Evolutionary conservation across 2,888 invertebrate species (phyloP), one percentile per base, ranked within the genome.

Genomic region (Eilema griseolum): DNA sequence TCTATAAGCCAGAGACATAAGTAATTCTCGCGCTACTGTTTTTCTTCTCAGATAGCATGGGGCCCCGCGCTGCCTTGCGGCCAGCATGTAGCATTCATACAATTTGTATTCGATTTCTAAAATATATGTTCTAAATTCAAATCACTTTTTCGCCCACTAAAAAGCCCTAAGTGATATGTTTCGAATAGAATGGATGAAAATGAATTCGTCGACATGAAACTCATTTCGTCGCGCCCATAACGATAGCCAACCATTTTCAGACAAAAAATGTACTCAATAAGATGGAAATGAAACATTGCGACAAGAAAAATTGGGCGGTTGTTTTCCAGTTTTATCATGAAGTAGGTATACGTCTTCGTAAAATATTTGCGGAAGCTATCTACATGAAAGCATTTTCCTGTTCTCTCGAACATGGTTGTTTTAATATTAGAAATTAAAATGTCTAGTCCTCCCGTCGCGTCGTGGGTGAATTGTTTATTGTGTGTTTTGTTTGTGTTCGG

Each of bases 321-420:
- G 16, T 28, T 57, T 16, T 26, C 26, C 14, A 24, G 24, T 59
- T 59, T 24, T 57, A 57, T 8, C 33, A 12, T 57, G 1, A 66
- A 57, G 66, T 65, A 31, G n/a, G n/a, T 16, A 33, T 10, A 33
- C 23, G 23, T 59, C 7, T 59, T 26, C 26, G 23, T 66, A 33
- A 24, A 33, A 68, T 56, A n/a, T 57, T 52, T 46, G 16, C 24
- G 16, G 28, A 28, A 28, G n/a, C 26, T 69, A 62, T 52, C 37
- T 64, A 60, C 24, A 62, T 78, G 52, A 79, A 78, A 81, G 76
- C 61, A 1, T 81, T 79, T 70, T 37, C 65, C 20, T 78, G 72
- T 79, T 69, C 61, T 70, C 74, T 69, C 71, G 68, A 72, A 78
- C 69, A 70, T 46, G 31, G 31, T 57, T 61, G 57, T n/a, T 57